Base-by-base conservation (phyloP, 2,113 vertebrate species). In the Scomber colias region DNA sequence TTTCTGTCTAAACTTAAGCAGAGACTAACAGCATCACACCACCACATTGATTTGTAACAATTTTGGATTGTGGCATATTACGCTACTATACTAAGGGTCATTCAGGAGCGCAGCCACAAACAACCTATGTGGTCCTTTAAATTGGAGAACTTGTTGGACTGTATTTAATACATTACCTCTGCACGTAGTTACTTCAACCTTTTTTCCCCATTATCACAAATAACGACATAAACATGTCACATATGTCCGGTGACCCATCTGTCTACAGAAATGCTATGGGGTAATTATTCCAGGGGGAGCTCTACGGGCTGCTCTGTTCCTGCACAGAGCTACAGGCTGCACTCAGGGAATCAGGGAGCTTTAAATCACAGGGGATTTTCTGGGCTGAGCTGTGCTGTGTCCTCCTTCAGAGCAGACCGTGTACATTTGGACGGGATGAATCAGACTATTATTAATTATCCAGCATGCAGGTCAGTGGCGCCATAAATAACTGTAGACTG, bases 391-490 rank as follows among this genome's bases (percentile, higher is more conserved):
- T 76, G 77, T 21, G 74, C 76, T 82, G 72, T 76, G 75, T 87
- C 68, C 83, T 77, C 81, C 81, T 79, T 63, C 68, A 64, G 78
- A 77, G 72, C 69, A 77, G 74, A 69, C 77, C 74, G 31, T 81
- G 79, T 86, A 71, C 80, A 74, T 83, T 88, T 92, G 90, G 89
- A 93, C 86, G 35, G 44, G 87, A 94, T 93, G 91, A 94, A 93
- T 93, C 91, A 89, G 84, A 77, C 85, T 83, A 80, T 93, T 93
- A 94, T 93, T 92, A 94, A 94, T 95, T 90, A 91, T 84, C 71
- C 82, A 27, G 75, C 89, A 71, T 49, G 64, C 88, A 82, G 86
- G 76, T 75, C 46, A 79, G 49, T 17, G 50, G 79, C 51, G 66
- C 84, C 88, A 87, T 93, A 92, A 92, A 94, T 94, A 93, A 87